These are phyloP conservation scores for Carcina quercana DNA, from an alignment of 2,888 invertebrate genomes.

Conservation along the genomic window DNA sequence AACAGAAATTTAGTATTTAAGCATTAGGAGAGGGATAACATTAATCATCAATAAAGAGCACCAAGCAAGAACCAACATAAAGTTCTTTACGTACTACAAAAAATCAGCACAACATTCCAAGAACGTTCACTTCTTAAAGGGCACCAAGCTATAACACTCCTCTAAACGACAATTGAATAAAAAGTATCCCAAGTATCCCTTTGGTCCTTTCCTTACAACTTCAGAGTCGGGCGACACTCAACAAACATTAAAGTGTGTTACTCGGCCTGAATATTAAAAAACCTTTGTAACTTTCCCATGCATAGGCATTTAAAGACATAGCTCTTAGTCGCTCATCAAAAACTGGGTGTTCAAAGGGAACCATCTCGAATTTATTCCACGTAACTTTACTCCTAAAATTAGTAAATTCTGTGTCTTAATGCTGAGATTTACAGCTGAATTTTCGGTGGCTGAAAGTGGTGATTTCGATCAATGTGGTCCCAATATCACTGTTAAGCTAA, in stretches of 20 bases:
- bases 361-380: constrained; percentile 13
- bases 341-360: constrained; percentile 40
- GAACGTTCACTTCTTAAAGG: too few species aligned
- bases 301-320: constrained; percentile 44
- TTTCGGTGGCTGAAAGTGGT: constrained; percentile 19
- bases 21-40: too few species aligned
- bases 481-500: constrained; percentile 33
- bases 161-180: constrained; percentile 54
- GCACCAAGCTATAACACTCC: too few species aligned
- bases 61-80: too few species aligned
- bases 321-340: constrained; percentile 45
- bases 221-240: constrained; percentile 39
- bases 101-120: too few species aligned
- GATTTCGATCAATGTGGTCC: constrained; percentile 20
- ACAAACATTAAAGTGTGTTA: constrained; percentile 44
- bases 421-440: constrained; percentile 15
- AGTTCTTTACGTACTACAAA: too few species aligned
- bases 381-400: constrained; percentile 1
- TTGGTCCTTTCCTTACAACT: constrained; percentile 38
- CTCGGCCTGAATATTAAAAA: constrained; percentile 54
- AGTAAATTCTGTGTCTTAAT: constrained; percentile 15
- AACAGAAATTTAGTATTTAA: too few species aligned
- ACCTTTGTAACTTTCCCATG: constrained; percentile 44
- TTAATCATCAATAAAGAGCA: too few species aligned
- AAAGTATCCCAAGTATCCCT: constrained; percentile 41